Percentiles rank a stretch among this genome's conserved stretches.
phyloP scores from a whole-genome alignment of 2,888 invertebrate genomes.

The Clostera curtula region DNA sequence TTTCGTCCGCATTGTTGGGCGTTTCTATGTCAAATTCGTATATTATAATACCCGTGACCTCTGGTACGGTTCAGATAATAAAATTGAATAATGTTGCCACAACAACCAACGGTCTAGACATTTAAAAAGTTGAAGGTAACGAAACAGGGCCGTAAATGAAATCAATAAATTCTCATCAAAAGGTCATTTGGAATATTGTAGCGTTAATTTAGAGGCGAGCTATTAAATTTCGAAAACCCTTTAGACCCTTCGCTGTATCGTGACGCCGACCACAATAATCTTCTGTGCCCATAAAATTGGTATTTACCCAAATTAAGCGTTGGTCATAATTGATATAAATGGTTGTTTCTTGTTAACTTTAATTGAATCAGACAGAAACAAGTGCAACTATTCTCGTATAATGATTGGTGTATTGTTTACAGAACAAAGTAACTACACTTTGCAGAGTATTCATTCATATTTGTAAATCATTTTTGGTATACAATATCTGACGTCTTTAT shows the following conservation, averaged over 20 bases:
- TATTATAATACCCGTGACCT: constrained; percentile 27
- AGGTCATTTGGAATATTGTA: constrained; percentile 27
- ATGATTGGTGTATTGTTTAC: constrained; percentile 15
- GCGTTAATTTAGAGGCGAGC: constrained; percentile 35
- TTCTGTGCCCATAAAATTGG: constrained; percentile 62
- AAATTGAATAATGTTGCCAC: constrained; percentile 5
- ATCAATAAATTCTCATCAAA: constrained; percentile 54
- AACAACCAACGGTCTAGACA: constrained; percentile 10
- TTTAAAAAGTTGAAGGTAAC: constrained; percentile 7
- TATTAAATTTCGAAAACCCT: constrained; percentile 59
- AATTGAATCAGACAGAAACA: constrained; percentile 51
- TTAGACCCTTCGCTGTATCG: constrained; percentile 32
- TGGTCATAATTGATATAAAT: constrained; percentile 68
- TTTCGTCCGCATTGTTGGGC: constrained; percentile 21
- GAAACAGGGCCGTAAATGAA: constrained; percentile 12
- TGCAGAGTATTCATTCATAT: no score
- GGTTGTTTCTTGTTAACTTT: constrained; percentile 64
- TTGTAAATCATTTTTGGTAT: no score
- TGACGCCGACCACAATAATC: constrained; percentile 49
- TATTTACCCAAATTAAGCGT: constrained; percentile 68
- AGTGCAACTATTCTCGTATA: constrained; percentile 35
- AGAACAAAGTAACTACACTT: no score
- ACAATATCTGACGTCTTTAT: no score
- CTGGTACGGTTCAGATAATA: constrained; percentile 7
- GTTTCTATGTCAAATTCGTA: constrained; percentile 27